Base-by-base conservation (phyloP, 1,140 invertebrate genomes). In the Alviniconcha marisindica region DNA sequence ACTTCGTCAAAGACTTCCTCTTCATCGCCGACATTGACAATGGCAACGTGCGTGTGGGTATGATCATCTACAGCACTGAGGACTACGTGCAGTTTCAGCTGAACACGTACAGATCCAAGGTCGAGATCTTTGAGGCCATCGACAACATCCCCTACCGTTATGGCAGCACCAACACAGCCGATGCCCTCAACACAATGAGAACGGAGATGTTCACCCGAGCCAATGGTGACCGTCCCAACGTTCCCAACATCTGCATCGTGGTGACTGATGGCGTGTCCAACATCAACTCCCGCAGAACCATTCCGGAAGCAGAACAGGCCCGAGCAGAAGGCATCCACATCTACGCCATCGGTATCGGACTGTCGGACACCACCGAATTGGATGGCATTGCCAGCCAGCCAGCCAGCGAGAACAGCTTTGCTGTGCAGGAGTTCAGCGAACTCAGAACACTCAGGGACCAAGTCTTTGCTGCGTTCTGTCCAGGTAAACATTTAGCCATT, bases 221-320 rank as follows among this genome's bases (percentile, higher is more conserved):
- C 36, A 85, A 91, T 82, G 91, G 92, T 0, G 91, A 91, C 66
- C 82, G 92, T 71, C 84, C 84, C 4, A 83, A 81, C 44, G 89
- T 88, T 0, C 80, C 78, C 24, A 91, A 92, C 71, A 81, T 91
- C 28, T 86, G 78, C n/a, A 86, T 92, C 24, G 56, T 92, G 5
- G 40, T 92, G 18, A 92, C 91, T 36, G 92, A 92, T 83, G 92
- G 92, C 78, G 84, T 88, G 14, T 92, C 92, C 18, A 91, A 92
- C 74, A 87, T 89, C 56, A 90, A 91, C 76, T 77, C 85, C 18
- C 60, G 71, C 21, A 83, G 66, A 56, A 88, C 89, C 0, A 76
- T 86, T 21, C 80, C 83, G 12, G 87, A 91, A 66, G 89, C 89
- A 10, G 82, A 88, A 51, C 24, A 48, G 33, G 87, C 89, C 5